A percentile compares a stretch with the other conserved stretches of the same genome.
Evolutionary conservation across 64 coral and sea anemone genomes (phyloP).

Genomic region (Pachyseris speciosa): DNA sequence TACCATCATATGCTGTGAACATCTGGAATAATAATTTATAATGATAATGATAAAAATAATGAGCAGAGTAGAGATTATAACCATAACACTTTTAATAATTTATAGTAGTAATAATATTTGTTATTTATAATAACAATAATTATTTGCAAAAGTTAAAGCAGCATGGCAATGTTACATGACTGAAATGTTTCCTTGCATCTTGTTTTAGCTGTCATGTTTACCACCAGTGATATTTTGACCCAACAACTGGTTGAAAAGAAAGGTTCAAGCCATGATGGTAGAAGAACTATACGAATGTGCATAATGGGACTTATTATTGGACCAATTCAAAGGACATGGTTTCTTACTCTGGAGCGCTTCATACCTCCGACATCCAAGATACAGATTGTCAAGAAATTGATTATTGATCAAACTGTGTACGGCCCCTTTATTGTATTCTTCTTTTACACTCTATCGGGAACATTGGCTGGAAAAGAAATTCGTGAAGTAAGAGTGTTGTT

Average conservation of each 20-base stretch:
- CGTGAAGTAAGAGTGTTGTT: constrained; percentile 70
- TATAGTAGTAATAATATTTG: no score
- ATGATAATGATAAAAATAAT: no score
- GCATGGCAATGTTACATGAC: no score
- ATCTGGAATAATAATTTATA: no score
- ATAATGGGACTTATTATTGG: constrained; percentile 66
- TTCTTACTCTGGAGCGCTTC: constrained; percentile 71
- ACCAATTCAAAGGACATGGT: constrained; percentile 83
- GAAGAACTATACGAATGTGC: constrained; percentile 74
- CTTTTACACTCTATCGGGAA: constrained; percentile 69
- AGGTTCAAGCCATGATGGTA: constrained; percentile 56
- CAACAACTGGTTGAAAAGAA: constrained; percentile 77
- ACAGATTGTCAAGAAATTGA: constrained; percentile 92
- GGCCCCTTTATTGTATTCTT: constrained; percentile 68
- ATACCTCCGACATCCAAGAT: constrained; percentile 63
- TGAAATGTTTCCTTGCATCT: not conserved
- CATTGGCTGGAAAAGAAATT: constrained; percentile 75
- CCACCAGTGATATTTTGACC: constrained; percentile 73
- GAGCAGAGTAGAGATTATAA: no score
- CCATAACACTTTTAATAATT: no score
- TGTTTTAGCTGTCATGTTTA: constrained; percentile 67
- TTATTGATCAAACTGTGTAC: constrained; percentile 79
- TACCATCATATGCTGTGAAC: no score
- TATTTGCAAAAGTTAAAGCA: no score
- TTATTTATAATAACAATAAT: no score